Conservation (phyloP, 1,140 invertebrate species). For the Acyrthosiphon pisum region DNA sequence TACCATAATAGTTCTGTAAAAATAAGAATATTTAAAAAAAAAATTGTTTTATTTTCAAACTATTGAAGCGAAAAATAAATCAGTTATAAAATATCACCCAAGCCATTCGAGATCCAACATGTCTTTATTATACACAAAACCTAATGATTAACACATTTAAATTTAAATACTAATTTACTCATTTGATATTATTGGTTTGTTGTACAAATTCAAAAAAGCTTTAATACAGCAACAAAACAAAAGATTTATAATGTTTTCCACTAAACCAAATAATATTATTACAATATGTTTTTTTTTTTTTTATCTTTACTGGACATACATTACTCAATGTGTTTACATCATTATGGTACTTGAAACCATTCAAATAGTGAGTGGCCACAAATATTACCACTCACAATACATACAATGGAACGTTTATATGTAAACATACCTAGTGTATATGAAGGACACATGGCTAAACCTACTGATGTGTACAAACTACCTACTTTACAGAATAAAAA, state of each 20-base stretch:
- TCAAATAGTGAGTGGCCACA: background rate
- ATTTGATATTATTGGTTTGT: background rate
- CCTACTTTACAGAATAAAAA: background rate
- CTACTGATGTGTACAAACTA: background rate
- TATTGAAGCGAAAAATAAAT: background rate
- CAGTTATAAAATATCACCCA: background rate
- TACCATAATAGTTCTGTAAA: no score
- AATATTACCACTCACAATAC: background rate
- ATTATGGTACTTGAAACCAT: background rate
- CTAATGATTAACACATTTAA: background rate
- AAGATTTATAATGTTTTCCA: background rate
- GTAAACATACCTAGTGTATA: background rate
- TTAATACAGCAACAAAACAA: background rate
- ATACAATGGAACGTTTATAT: background rate
- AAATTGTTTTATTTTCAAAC: no score
- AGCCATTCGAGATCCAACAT: background rate
- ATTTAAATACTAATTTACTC: background rate
- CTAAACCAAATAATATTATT: background rate
- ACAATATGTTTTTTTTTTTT: background rate
- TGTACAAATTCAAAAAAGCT: background rate
- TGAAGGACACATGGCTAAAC: background rate
- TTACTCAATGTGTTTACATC: background rate
- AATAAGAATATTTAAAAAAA: no score
- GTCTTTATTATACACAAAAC: background rate
- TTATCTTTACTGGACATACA: background rate